A percentile compares a stretch with the other conserved stretches of the same genome.
Evolutionary conservation across 2,113 vertebrate genomes (phyloP).

Genomic region (Oreamnos americanus): DNA sequence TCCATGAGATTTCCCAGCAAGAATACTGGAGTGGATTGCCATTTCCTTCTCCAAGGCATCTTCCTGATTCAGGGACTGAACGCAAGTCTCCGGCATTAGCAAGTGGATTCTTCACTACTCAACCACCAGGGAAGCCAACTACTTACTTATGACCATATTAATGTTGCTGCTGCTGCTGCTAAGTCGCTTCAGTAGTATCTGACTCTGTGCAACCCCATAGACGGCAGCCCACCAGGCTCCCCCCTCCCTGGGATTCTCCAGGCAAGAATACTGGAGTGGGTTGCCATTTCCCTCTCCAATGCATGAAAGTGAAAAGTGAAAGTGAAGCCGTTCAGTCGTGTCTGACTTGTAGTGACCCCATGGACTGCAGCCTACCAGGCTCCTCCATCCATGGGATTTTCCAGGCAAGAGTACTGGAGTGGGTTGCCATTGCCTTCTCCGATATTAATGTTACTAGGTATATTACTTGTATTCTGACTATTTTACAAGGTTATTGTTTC

Average conservation of each 20-base stretch:
- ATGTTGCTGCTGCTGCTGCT: neutral
- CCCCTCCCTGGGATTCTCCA: too few species aligned
- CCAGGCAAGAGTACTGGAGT: too few species aligned
- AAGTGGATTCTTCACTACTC: neutral
- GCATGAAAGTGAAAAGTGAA: too few species aligned
- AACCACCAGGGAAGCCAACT: neutral
- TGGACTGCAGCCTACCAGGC: too few species aligned
- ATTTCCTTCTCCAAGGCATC: neutral
- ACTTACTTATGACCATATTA: neutral
- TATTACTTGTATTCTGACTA: neutral
- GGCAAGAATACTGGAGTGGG: too few species aligned
- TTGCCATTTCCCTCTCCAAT: too few species aligned
- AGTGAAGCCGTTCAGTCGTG: too few species aligned
- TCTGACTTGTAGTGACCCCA: too few species aligned
- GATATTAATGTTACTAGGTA: neutral
- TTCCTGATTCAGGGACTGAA: neutral
- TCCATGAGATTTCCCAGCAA: neutral
- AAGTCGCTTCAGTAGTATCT: rapidly evolving
- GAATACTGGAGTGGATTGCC: neutral
- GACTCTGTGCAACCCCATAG: too few species aligned
- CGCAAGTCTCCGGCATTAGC: neutral
- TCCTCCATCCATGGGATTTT: too few species aligned
- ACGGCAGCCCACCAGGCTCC: too few species aligned
- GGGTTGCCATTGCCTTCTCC: too few species aligned
- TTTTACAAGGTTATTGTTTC: neutral